Base-by-base conservation (phyloP, 2,888 invertebrate species). In the Caenorhabditis sp. region DNA sequence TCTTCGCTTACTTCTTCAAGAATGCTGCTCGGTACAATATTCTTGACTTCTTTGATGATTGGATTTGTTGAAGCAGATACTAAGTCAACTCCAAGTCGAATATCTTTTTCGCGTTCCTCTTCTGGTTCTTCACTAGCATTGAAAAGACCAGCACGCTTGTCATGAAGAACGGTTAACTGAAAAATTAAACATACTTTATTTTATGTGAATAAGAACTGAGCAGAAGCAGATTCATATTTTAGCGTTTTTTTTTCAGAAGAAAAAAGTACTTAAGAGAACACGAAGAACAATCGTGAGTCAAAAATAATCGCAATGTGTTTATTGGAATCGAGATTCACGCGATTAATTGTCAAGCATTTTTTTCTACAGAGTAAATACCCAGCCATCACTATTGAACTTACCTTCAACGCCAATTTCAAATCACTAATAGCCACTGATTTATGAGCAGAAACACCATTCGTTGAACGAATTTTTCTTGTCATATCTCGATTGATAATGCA, bases 401-500 rank as follows among this genome's bases (percentile, higher is more conserved):
- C 73, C 73, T 88, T 89, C 8, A 90, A 89, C 23, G 89, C 89
- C 36, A 88, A 84, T 77, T 89, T 88, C 63, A 90, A 85, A 78
- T 90, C 90, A 66, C 89, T 88, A 70, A 88, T 85, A 26, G 89
- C 88, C 0, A 95, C 93, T 76, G 92, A 92, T 81, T 94, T 93
- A 88, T 95, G 95, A 17, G 93, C 92, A 0, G 95, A 94, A 49
- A 95, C 92, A 36, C 95, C 95, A 86, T 94, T 94, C 0, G 95
- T 93, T 0, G 95, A 93, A 0, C 99, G 92, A 73, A 99, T 93
- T 63, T 97, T 92, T 17, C 97, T 92, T 85, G 94, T 95, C 76
- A 99, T 90, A 90, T 99, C 99, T 21, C 97, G 92, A 90, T 99
- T 99, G 58, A 99, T 95, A 80, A 97, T 95, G 8, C 95, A 95